A percentile compares a stretch with the other conserved stretches of the same genome.
phyloP scores from a whole-genome alignment of 2,797 vertebrate species.

The Ataeniobius toweri region DNA sequence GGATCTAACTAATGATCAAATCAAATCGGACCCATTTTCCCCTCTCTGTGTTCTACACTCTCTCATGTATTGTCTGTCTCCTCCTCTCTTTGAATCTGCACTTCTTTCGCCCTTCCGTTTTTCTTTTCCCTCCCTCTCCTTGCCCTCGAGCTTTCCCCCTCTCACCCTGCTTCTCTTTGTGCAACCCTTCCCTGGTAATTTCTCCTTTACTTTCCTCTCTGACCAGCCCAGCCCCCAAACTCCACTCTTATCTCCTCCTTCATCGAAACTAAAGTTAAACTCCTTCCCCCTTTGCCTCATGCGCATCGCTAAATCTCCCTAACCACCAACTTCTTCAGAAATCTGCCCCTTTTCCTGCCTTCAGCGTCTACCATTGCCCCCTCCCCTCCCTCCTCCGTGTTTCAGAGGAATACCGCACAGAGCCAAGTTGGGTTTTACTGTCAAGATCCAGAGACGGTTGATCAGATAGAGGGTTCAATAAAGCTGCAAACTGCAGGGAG shows the following conservation, averaged over 20 bases:
- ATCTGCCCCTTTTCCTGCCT: conserved; percentile 16
- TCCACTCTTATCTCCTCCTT: conserved; percentile 7
- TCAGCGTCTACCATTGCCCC: not conserved
- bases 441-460: conserved; percentile 70
- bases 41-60: not conserved
- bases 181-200: not conserved
- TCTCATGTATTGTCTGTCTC: conserved; percentile 1
- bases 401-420: conserved; percentile 54
- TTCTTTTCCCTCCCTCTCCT: conserved; percentile 2
- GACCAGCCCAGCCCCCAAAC: not conserved
- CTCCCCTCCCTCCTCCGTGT: conserved; percentile 11
- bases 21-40: conserved; percentile 10
- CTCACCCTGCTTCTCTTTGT: not conserved
- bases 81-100: not conserved
- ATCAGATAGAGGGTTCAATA: conserved; percentile 77
- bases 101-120: conserved; percentile 1
- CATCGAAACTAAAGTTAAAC: conserved; percentile 4
- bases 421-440: conserved; percentile 53
- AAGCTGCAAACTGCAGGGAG: conserved; percentile 58
- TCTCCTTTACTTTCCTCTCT: conserved; percentile 6
- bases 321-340: conserved; percentile 35
- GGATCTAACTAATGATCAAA: not conserved
- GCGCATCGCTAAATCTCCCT: conserved; percentile 32
- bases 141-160: conserved; percentile 4
- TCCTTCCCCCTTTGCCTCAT: conserved; percentile 24